Evolutionary conservation across 2,797 vertebrate genomes (phyloP).

Genomic region (Trachops cirrhosus): DNA sequence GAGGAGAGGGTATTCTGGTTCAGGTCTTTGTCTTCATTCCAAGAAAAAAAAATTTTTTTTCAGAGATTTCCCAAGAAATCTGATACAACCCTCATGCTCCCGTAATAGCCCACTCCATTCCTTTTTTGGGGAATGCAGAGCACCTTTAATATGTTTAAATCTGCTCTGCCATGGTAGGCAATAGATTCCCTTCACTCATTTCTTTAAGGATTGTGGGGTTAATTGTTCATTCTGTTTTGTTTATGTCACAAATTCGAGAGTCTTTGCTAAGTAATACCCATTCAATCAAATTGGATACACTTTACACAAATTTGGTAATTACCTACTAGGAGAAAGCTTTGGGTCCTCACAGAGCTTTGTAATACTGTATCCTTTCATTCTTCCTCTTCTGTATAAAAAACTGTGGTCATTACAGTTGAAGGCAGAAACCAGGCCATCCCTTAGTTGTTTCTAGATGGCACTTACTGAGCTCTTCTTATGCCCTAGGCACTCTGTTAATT

Average conservation of each 20-base stretch:
- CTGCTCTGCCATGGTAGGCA: neutral
- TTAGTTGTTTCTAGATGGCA: neutral
- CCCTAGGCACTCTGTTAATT: neutral
- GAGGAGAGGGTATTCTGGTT: neutral
- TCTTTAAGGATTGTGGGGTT: neutral
- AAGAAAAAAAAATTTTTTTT: neutral
- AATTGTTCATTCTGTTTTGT: neutral
- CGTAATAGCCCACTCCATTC: neutral
- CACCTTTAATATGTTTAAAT: neutral
- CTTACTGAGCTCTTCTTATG: rapidly evolving
- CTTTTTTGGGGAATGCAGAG: neutral
- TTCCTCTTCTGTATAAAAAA: neutral
- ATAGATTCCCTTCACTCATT: neutral
- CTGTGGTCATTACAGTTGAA: too few relatives aligned
- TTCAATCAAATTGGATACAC: neutral
- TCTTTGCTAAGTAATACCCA: neutral
- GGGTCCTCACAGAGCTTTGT: neutral
- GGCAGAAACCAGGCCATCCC: neutral
- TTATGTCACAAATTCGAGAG: neutral
- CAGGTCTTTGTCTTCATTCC: neutral
- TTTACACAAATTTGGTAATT: neutral
- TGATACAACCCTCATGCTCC: neutral
- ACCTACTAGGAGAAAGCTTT: neutral
- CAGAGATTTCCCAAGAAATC: neutral
- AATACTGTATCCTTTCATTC: neutral